These are phyloP conservation scores for Copidosoma floridanum DNA, from an alignment of 1,140 invertebrate genomes.

Conservation along the genomic window DNA sequence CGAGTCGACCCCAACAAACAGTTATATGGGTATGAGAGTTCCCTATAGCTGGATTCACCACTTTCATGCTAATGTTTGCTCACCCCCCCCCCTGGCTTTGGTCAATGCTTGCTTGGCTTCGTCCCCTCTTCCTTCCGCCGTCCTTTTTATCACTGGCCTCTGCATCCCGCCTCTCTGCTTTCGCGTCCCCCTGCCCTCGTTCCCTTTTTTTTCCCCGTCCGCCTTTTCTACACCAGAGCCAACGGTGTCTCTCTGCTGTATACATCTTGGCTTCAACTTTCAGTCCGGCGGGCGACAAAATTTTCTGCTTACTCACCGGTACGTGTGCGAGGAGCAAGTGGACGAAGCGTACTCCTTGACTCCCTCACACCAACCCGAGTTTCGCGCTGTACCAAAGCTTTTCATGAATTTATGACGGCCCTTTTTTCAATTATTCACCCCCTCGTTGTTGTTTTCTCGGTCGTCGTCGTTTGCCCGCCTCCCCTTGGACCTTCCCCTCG, in stretches of 20 bases:
- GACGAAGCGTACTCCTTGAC: too few species aligned
- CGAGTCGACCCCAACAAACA: slow-evolving; percentile 1
- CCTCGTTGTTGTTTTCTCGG: too few species aligned
- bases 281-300: slow-evolving; percentile 13
- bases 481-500: too few species aligned
- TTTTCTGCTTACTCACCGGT: slow-evolving; percentile 25
- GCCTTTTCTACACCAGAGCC: slow-evolving; percentile 14
- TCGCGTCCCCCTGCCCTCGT: not conserved
- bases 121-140: not conserved
- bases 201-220: slow-evolving; percentile 3
- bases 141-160: slow-evolving; percentile 2
- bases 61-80: slow-evolving; percentile 41
- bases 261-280: slow-evolving; percentile 18
- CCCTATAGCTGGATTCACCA: slow-evolving; percentile 25
- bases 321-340: slow-evolving; percentile 6
- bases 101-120: not conserved
- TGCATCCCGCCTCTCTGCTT: not conserved
- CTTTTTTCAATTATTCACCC: not conserved
- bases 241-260: too few species aligned
- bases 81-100: slow-evolving; percentile 14
- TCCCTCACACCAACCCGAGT: too few species aligned
- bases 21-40: too few species aligned
- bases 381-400: too few species aligned
- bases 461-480: too few species aligned
- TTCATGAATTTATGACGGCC: not conserved